Evolutionary conservation across 2,797 vertebrate species (phyloP).

Genomic region (Cyclopterus lumpus): DNA sequence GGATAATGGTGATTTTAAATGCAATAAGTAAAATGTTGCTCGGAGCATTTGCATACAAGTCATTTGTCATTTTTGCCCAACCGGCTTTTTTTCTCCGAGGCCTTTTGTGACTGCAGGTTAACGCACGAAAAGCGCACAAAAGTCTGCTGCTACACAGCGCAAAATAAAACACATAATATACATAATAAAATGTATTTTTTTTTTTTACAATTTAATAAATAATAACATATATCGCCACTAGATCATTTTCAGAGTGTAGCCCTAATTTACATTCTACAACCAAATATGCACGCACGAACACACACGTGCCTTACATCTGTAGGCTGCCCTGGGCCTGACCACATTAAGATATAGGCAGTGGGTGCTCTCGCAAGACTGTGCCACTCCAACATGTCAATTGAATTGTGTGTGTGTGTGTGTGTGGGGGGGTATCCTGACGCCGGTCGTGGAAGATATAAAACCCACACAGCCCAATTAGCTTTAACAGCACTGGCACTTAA

Average conservation of each 20-base stretch:
- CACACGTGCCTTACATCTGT: neutral
- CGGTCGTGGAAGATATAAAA: slow-evolving; percentile 85
- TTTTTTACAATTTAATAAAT: slow-evolving; percentile 3
- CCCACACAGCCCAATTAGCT: slow-evolving; percentile 90
- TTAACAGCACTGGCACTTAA: slow-evolving; percentile 93
- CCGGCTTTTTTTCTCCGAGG: slow-evolving; percentile 40
- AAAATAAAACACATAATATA: neutral
- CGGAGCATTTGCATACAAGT: slow-evolving; percentile 76
- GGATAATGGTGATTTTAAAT: slow-evolving; percentile 85
- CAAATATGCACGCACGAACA: neutral
- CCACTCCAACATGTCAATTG: slow-evolving; percentile 54
- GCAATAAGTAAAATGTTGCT: slow-evolving; percentile 80
- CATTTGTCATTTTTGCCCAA: slow-evolving; percentile 75
- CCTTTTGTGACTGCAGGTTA: slow-evolving; percentile 34
- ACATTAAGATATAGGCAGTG: slow-evolving; percentile 45
- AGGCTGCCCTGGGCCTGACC: slow-evolving; percentile 21
- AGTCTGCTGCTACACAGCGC: slow-evolving; percentile 11
- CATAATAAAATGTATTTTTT: neutral
- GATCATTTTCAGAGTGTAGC: slow-evolving; percentile 13
- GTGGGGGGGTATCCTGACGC: slow-evolving; percentile 75
- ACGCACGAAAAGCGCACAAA: neutral
- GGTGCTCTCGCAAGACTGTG: slow-evolving; percentile 46
- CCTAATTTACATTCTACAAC: neutral
- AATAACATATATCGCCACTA: neutral
- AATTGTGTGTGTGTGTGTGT: slow-evolving; percentile 1